These are phyloP conservation scores for Petrolisthes cinctipes DNA, from an alignment of 2,888 invertebrate species.

Conservation along the genomic window DNA sequence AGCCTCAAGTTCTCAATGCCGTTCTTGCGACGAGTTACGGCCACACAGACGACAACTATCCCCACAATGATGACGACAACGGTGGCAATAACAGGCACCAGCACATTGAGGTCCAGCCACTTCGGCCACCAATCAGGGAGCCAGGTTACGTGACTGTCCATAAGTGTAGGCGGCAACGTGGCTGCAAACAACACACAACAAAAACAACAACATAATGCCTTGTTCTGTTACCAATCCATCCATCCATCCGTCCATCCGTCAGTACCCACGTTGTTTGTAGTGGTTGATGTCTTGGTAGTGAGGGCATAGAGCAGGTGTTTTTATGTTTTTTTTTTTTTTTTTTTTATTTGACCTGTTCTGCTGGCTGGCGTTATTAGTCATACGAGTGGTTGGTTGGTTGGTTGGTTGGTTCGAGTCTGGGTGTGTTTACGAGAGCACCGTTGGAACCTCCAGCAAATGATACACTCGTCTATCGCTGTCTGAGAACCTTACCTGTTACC, in stretches of 20 bases:
- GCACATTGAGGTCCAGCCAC: slow-evolving; percentile 90
- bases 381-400: too few species aligned
- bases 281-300: too few species aligned
- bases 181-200: slow-evolving; percentile 60
- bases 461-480: too few species aligned
- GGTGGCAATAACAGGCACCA: slow-evolving; percentile 90
- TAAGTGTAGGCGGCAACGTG: slow-evolving; percentile 60
- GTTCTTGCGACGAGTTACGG: slow-evolving; percentile 81
- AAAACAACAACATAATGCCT: slow-evolving; percentile 57
- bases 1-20: slow-evolving; percentile 75
- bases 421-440: too few species aligned
- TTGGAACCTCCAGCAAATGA: too few species aligned
- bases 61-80: slow-evolving; percentile 91
- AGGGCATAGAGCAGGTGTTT: too few species aligned
- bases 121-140: slow-evolving; percentile 83
- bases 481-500: slow-evolving; percentile 34
- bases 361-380: too few species aligned
- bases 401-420: too few species aligned
- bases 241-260: neutral
- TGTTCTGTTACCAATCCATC: neutral
- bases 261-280: slow-evolving; percentile 1
- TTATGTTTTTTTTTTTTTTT: too few species aligned
- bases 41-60: slow-evolving; percentile 90
- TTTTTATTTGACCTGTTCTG: too few species aligned
- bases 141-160: slow-evolving; percentile 64